These are phyloP conservation scores for Hipparchia sbordonii DNA, from an alignment of 2,888 invertebrate species.

Conservation along the genomic window DNA sequence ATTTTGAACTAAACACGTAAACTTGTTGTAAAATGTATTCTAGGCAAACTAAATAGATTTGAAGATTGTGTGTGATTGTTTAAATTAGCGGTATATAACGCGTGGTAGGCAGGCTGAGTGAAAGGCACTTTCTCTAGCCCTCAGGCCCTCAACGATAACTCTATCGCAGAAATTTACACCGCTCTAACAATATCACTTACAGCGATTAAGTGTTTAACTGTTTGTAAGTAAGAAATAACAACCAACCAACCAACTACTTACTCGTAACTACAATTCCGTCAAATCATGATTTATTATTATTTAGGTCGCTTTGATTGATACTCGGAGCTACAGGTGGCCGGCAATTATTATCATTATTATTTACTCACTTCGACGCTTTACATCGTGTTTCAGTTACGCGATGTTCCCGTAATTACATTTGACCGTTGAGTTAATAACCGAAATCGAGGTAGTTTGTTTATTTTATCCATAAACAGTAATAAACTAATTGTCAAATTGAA, in stretches of 20 bases:
- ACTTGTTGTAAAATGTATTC: background rate
- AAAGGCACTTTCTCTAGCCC: slow-evolving; percentile 82
- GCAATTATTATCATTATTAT: slow-evolving; percentile 26
- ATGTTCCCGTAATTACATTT: slow-evolving; percentile 16
- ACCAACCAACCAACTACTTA: background rate
- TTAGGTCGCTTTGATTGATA: slow-evolving; percentile 27
- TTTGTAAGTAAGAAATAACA: slow-evolving; percentile 11
- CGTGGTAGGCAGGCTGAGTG: slow-evolving; percentile 64
- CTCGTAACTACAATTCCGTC: slow-evolving; percentile 16
- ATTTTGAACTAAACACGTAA: no score
- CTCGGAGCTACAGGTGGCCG: slow-evolving; percentile 25
- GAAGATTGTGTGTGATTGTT: slow-evolving; percentile 59
- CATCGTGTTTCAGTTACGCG: slow-evolving; percentile 19
- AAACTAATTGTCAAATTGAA: slow-evolving; percentile 3
- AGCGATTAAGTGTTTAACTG: slow-evolving; percentile 47
- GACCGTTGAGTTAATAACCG: slow-evolving; percentile 16
- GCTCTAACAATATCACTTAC: slow-evolving; percentile 68
- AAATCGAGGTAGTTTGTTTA: slow-evolving; percentile 16
- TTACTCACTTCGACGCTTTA: slow-evolving; percentile 21
- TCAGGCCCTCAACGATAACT: slow-evolving; percentile 70
- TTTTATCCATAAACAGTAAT: slow-evolving; percentile 19
- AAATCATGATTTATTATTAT: slow-evolving; percentile 25
- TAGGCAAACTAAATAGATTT: slow-evolving; percentile 1
- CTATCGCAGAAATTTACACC: slow-evolving; percentile 77
- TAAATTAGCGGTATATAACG: slow-evolving; percentile 60